Percentiles rank a stretch among this genome's conserved stretches.
phyloP scores from a whole-genome alignment of 37 sponge, comb jelly and placozoan genomes.

The Ephydatia muelleri region DNA sequence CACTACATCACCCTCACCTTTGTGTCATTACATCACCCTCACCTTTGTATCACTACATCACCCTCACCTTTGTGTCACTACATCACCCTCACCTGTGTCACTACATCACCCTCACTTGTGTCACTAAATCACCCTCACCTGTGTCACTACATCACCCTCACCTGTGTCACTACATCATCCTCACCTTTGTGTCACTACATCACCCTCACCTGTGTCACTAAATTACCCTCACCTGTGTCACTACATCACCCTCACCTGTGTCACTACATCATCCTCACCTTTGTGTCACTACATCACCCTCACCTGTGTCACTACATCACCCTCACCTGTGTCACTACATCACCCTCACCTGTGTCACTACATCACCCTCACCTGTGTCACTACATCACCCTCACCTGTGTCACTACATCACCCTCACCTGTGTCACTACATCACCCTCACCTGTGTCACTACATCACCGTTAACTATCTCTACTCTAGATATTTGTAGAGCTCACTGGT shows the following conservation, averaged over 20 bases:
- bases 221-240: neutral
- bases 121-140: neutral
- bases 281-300: neutral
- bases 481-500: neutral
- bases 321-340: neutral
- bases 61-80: neutral
- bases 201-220: neutral
- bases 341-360: neutral
- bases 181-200: neutral
- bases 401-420: neutral
- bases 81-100: neutral
- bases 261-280: no score
- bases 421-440: neutral
- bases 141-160: no score
- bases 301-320: no score
- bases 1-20: neutral
- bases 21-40: no score
- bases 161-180: no score
- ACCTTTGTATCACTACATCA: no score
- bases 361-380: no score
- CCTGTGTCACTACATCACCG: neutral
- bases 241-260: no score
- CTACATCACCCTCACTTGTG: neutral
- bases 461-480: no score
- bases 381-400: no score